phyloP scores from a whole-genome alignment of 2,888 invertebrate genomes.

The Zaprionus lineosus region DNA sequence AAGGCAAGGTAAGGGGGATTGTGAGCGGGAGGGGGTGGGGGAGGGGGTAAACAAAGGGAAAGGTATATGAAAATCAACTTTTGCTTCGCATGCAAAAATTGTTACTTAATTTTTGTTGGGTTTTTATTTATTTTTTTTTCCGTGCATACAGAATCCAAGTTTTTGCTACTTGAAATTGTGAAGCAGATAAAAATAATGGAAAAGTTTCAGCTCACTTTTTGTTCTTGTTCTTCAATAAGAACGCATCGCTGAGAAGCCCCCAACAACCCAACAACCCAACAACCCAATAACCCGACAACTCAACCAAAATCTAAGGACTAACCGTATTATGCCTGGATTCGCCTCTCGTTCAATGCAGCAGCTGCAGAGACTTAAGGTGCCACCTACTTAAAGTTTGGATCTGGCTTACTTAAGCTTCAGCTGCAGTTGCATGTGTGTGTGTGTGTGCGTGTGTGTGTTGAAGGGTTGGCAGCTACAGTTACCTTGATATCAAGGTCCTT shows the following conservation, averaged over 20 bases:
- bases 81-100: slow-evolving; percentile 72
- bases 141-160: slow-evolving; percentile 71
- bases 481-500: slow-evolving; percentile 42
- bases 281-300: slow-evolving; percentile 10
- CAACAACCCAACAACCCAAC: slow-evolving; percentile 14
- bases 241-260: no score
- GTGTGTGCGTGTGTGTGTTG: neutral
- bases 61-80: slow-evolving; percentile 74
- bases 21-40: no score
- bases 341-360: slow-evolving; percentile 28
- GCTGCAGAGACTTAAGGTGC: slow-evolving; percentile 66
- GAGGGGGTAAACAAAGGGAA: no score
- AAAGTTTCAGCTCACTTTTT: slow-evolving; percentile 64
- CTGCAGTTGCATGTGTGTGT: slow-evolving; percentile 24
- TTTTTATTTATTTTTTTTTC: slow-evolving; percentile 38
- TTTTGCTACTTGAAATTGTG: slow-evolving; percentile 74
- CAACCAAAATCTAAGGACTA: slow-evolving; percentile 32
- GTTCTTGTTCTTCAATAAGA: slow-evolving; percentile 33
- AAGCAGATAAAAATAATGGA: slow-evolving; percentile 78
- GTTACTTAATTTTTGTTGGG: slow-evolving; percentile 73
- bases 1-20: no score
- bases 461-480: slow-evolving; percentile 32
- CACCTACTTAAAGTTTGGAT: slow-evolving; percentile 65
- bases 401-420: slow-evolving; percentile 39
- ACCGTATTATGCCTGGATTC: slow-evolving; percentile 35